phyloP scores from a whole-genome alignment of 1,140 invertebrate species.

The Neoseiulus cucumeris region DNA sequence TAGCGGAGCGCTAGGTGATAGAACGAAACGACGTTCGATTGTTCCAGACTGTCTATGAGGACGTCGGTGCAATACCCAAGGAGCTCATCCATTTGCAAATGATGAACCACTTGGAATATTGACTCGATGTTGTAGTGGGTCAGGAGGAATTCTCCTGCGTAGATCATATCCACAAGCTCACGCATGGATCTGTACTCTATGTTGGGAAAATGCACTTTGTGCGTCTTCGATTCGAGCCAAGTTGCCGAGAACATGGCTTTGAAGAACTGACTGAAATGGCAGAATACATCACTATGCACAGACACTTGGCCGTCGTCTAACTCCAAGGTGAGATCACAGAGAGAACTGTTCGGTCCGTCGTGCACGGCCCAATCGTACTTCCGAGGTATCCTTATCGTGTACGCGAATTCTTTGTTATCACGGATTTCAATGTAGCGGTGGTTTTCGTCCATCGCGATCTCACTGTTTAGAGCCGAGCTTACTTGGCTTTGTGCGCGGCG shows the following conservation, averaged over 20 bases:
- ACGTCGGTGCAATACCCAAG: background rate
- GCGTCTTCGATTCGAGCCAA: background rate
- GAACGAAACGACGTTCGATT: background rate
- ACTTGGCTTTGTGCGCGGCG: no score
- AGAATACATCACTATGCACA: background rate
- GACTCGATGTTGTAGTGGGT: slow-evolving; percentile 1
- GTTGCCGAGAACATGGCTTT: background rate
- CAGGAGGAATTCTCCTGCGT: background rate
- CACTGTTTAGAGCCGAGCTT: no score
- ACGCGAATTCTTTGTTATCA: slow-evolving; percentile 3
- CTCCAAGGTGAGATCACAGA: background rate
- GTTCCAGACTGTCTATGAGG: background rate
- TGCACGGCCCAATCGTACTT: background rate
- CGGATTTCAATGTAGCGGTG: background rate
- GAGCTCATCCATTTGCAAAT: background rate
- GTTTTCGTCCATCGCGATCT: background rate
- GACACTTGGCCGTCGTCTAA: background rate
- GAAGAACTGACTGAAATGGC: background rate
- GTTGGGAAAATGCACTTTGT: background rate
- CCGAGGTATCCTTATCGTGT: background rate
- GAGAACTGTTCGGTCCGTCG: slow-evolving; percentile 1
- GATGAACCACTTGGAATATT: background rate
- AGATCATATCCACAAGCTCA: background rate
- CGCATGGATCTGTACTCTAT: background rate
- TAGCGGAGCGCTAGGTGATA: background rate